Conservation (phyloP, 2,797 vertebrate genomes). For the Hydrocynus forskahlii region DNA sequence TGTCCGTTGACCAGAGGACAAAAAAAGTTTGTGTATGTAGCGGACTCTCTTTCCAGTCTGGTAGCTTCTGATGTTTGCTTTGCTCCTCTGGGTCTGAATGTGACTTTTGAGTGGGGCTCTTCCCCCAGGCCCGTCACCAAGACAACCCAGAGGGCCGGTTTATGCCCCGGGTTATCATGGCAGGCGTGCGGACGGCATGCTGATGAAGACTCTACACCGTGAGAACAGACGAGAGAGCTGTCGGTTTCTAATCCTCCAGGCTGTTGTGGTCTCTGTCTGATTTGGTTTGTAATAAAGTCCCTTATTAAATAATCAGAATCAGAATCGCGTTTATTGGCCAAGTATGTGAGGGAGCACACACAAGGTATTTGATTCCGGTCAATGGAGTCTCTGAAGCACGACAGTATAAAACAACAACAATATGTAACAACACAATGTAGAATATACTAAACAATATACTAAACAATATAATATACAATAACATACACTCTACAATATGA, state of each 20-base stretch:
- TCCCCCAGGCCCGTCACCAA: slow-evolving; percentile 63
- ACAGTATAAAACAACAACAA: too few relatives aligned
- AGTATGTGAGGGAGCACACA: too few relatives aligned
- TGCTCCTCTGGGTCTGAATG: slow-evolving; percentile 68
- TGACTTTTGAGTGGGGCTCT: slow-evolving; percentile 71
- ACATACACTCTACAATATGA: too few relatives aligned
- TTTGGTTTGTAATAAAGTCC: too few relatives aligned
- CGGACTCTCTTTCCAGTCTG: slow-evolving; percentile 80
- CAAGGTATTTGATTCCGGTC: too few relatives aligned
- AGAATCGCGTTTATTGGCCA: too few relatives aligned
- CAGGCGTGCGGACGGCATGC: slow-evolving; percentile 61
- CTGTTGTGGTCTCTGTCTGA: not conserved
- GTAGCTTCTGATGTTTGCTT: slow-evolving; percentile 79
- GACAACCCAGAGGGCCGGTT: slow-evolving; percentile 65
- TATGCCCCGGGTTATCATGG: slow-evolving; percentile 54
- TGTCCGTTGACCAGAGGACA: slow-evolving; percentile 65
- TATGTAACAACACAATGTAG: too few relatives aligned
- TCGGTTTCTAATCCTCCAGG: slow-evolving; percentile 12
- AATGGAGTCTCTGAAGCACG: too few relatives aligned
- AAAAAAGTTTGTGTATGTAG: slow-evolving; percentile 76
- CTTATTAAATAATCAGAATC: too few relatives aligned
- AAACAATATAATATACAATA: too few relatives aligned
- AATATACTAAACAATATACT: too few relatives aligned
- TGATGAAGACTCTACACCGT: slow-evolving; percentile 59
- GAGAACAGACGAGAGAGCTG: slow-evolving; percentile 38